Evolutionary conservation across 2,113 vertebrate species (phyloP).

Genomic region (Gambusia holbrooki): DNA sequence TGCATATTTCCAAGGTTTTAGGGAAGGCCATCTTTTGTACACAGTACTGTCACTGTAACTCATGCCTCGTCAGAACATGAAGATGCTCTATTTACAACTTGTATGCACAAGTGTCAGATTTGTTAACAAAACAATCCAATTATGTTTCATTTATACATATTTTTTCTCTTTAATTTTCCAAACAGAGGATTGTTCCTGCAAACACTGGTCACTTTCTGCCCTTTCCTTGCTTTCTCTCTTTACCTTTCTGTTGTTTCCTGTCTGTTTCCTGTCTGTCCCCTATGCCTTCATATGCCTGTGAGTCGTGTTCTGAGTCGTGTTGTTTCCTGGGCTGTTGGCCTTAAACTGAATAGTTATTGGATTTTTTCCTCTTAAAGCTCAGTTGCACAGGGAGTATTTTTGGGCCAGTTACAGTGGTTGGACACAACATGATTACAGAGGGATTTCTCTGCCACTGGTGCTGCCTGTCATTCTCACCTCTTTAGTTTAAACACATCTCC

Average conservation of each 20-base stretch:
- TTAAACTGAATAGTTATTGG: conserved; percentile 19
- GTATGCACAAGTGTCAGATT: conserved; percentile 40
- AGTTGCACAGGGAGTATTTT: neutral
- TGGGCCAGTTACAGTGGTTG: neutral
- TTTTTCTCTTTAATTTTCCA: neutral
- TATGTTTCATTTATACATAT: conserved; percentile 56
- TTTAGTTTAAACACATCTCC: neutral
- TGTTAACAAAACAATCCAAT: conserved; percentile 34
- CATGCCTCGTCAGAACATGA: neutral
- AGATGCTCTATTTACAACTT: conserved; percentile 28
- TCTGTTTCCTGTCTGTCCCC: conserved; percentile 2
- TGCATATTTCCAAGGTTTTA: conserved; percentile 45
- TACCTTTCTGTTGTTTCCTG: neutral
- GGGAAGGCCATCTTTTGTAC: conserved; percentile 39
- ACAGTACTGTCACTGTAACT: conserved; percentile 41
- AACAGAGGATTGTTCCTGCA: neutral
- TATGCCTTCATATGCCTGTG: conserved; percentile 10
- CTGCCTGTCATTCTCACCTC: conserved; percentile 24
- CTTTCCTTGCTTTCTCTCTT: neutral
- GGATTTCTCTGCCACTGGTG: conserved; percentile 12
- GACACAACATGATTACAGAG: conserved; percentile 25
- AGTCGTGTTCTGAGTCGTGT: conserved; percentile 13
- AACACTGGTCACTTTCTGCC: neutral
- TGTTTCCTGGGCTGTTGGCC: conserved; percentile 9
- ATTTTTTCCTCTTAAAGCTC: conserved; percentile 20